Evolutionary conservation across 2,888 invertebrate species (phyloP).

Genomic region (Thecophora atra): DNA sequence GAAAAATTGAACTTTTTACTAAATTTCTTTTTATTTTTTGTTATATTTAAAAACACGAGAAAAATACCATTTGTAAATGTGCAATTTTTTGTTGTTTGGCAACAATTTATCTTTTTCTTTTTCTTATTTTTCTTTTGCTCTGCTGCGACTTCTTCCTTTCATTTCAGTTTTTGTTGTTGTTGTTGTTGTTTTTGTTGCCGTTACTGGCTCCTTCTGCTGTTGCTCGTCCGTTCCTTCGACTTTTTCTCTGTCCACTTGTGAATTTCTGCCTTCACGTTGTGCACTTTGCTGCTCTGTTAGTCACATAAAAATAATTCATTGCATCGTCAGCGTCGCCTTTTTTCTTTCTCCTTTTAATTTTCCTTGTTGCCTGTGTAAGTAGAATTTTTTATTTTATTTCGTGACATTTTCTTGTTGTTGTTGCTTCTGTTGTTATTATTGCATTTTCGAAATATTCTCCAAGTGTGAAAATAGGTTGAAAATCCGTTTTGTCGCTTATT

Average conservation of each 20-base stretch:
- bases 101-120: no score
- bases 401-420: neutral
- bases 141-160: neutral
- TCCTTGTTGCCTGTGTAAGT: neutral
- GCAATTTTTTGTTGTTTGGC: no score
- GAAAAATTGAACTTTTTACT: no score
- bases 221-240: neutral
- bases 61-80: no score
- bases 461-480: constrained; percentile 5
- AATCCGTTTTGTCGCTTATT: neutral
- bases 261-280: neutral
- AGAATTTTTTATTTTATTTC: neutral
- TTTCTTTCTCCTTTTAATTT: no score
- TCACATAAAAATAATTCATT: constrained; percentile 5
- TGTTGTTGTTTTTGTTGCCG: neutral
- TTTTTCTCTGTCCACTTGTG: no score
- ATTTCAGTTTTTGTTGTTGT: neutral
- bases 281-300: neutral
- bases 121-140: no score
- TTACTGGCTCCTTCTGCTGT: neutral
- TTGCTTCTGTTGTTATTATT: neutral
- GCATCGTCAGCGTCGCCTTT: neutral
- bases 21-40: no score
- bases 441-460: neutral
- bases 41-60: no score